Evolutionary conservation across 1,140 invertebrate species (phyloP).

Genomic region (Drosophila quadrilineata): DNA sequence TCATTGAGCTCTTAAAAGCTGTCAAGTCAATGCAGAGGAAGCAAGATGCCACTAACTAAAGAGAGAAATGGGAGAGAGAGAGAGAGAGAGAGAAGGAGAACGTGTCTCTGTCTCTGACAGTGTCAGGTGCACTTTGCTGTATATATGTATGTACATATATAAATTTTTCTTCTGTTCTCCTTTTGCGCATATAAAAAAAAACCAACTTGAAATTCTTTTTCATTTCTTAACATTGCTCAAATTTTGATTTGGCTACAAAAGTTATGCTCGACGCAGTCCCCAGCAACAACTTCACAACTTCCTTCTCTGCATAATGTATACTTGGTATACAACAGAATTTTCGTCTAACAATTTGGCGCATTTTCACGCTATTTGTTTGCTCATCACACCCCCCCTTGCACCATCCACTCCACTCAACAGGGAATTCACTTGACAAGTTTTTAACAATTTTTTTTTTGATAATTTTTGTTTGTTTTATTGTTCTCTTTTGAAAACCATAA

Average conservation of each 20-base stretch:
- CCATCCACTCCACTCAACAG: neutral
- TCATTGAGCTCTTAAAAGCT: conserved; percentile 62
- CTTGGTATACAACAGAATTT: conserved; percentile 56
- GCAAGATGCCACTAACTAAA: neutral
- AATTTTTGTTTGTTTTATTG: too few species aligned
- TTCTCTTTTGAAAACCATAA: too few species aligned
- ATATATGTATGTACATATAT: too few species aligned
- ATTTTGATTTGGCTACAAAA: conserved; percentile 69
- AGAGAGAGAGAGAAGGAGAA: neutral
- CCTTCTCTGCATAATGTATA: conserved; percentile 55
- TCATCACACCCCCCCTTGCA: conserved; percentile 7
- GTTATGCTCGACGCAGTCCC: conserved; percentile 13
- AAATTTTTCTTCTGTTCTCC: neutral
- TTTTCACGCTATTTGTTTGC: conserved; percentile 74
- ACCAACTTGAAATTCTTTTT: conserved; percentile 49
- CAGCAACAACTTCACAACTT: neutral
- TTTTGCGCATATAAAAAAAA: neutral
- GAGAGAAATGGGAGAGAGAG: neutral
- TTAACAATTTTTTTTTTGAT: conserved; percentile 32
- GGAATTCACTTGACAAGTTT: conserved; percentile 60
- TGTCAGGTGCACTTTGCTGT: conserved; percentile 32
- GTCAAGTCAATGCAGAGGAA: conserved; percentile 59
- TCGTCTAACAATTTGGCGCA: conserved; percentile 74
- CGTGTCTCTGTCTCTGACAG: conserved; percentile 16
- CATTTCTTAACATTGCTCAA: conserved; percentile 52